Base-by-base conservation (phyloP, 2,888 invertebrate genomes). In the Scrobipalpa costella region DNA sequence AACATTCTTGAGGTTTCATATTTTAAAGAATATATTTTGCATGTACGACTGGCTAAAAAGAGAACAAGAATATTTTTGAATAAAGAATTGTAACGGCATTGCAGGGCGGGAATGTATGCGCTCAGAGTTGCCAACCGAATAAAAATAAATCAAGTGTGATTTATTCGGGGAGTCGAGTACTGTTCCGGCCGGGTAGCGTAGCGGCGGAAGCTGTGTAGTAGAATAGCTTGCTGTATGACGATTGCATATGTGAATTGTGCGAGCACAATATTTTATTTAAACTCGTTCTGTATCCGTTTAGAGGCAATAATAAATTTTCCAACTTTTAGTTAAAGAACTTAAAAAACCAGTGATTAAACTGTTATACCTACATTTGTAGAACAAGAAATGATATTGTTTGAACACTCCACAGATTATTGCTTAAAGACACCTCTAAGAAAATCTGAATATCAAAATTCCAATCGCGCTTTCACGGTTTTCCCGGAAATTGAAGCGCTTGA, bases 131-230 rank as follows among this genome's bases (percentile, higher is more conserved):
- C 85, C 85, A 85, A 81, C 83, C 81, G 81, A 86, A 89, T 90
- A 88, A 90, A 89, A 88, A 90, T 91, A 91, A 90, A 90, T 91
- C 90, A 90, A 81, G 71, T 72, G 83, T 88, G 89, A 90, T 91
- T 88, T 89, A 90, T 88, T 81, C 80, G 74, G 75, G 78, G 74
- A 77, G 82, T 84, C 79, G 75, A 80, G 11, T 63, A 64, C 65
- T 63, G 60, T 60, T 73, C 70, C 70, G 68, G 67, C 34, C 66
- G 66, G 67, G 64, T 67, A 73, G 73, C 73, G 65, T 7, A 9
- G 67, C 70, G 73, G 74, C 44, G 44, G 44, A 44, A 44, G 15
- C 44, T 5, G n/a, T 15, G 15, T 44, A 21, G 27, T 27, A 9
- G 9, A 9, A 21, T 55, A 55, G 7, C 55, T 27, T 1, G 27